Evolutionary conservation across 2,113 vertebrate species (phyloP), one percentile per base, ranked within the genome.

Genomic region (Pardalotus punctatus): DNA sequence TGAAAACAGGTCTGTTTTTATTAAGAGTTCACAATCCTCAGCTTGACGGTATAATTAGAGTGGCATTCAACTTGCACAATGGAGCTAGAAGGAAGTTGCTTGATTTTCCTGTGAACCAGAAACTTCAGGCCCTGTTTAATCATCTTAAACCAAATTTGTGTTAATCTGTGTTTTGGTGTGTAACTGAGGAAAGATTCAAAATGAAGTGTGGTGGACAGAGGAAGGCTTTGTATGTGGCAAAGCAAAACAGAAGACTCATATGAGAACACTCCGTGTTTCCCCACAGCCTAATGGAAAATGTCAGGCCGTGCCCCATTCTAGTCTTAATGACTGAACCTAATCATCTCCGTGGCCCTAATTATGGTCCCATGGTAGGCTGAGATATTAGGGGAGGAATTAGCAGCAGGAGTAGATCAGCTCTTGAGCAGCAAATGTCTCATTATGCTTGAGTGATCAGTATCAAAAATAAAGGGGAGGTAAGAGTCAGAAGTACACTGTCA

Each of bases 1-100:
- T 97, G 90, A 94, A 94, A 95, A 94, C 97, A 93, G 92, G 65
- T 92, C 93, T 95, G 38, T 93, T 53, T 94, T 94, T 93, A 88
- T 97, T 93, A 74, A 83, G 83, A 95, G 94, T 92, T 96, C 82
- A 79, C 86, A 82, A 29, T 89, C 86, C 76, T 91, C 85, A 40
- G 70, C 73, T 86, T 96, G 92, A 92, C 94, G 95, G 87, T 14
- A 0, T 94, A 94, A 96, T 96, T 95, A 92, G 92, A 84, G 88
- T 25, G 3, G 24, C 0, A 16, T 90, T 93, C 73, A 87, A 13
- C 82, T 86, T 82, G 64, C 61, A 93, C 81, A 93, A 72, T 82
- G 77, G 51, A 86, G 27, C 43, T 38, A 51, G 73, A 57, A 86
- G 81, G 62, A 89, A 77, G 65, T 76, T 3, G 0, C 71, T 87